Evolutionary conservation across 2,113 vertebrate species (phyloP).

Genomic region (Pogonocichla stellata): DNA sequence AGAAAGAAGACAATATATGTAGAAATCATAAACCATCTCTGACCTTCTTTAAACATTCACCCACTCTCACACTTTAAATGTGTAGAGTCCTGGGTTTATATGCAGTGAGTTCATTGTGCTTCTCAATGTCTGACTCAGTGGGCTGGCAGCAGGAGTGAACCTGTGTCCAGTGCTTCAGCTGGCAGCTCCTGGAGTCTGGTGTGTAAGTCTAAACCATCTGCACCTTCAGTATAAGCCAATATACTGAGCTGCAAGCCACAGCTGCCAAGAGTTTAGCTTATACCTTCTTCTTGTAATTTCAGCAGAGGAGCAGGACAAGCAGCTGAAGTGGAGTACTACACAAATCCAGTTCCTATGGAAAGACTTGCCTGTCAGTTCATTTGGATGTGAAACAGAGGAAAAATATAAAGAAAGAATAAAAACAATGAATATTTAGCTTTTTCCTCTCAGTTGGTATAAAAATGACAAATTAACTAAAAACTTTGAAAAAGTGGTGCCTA

Average conservation of each 20-base stretch:
- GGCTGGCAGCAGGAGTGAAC: not conserved
- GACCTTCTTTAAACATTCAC: not conserved
- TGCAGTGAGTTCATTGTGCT: not conserved
- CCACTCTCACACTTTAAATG: not conserved
- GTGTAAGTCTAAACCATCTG: not conserved
- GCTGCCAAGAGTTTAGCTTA: not conserved
- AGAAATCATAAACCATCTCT: conserved; percentile 21
- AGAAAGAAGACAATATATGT: not conserved
- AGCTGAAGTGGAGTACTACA: not conserved
- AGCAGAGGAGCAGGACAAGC: not conserved
- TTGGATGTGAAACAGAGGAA: not conserved
- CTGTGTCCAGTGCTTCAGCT: not conserved
- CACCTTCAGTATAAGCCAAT: not conserved
- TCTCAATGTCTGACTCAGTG: not conserved
- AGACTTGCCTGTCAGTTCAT: not conserved
- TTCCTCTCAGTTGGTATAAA: not conserved
- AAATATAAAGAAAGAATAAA: not conserved
- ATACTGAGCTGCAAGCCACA: not conserved
- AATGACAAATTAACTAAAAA: conserved; percentile 4
- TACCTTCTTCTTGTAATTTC: not conserved
- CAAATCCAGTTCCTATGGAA: not conserved
- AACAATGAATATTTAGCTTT: not conserved
- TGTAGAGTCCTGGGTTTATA: not conserved
- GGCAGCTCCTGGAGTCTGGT: not conserved
- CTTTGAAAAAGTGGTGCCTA: not conserved